Base-by-base conservation (phyloP, 2,888 invertebrate genomes). In the Creontiades dilutus region DNA sequence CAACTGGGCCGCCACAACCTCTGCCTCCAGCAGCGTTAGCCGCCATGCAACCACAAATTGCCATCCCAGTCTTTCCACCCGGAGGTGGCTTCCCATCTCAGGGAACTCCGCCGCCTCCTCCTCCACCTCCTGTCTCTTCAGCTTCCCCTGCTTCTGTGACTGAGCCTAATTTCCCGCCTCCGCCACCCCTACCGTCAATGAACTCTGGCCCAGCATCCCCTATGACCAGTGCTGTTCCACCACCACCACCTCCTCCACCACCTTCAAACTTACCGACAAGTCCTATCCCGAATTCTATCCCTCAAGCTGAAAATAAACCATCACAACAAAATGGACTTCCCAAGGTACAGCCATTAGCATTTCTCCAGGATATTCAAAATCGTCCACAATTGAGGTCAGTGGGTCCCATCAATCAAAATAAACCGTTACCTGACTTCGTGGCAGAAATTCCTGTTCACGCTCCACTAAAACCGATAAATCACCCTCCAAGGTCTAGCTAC, bases 21-120 rank as follows among this genome's bases (percentile, higher is more conserved):
- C 94, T 94, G 12, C 94, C 94, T 14, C 94, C 94, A 13, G 93
- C 93, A 0, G 95, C 96, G 2, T 93, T 96, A 91, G 95, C 95
- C 11, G 94, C 95, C 7, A 94, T 95, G 93, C 95, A 95, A 92
- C 95, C 95, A 37, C 95, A 95, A 92, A 94, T 96, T 92, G 95
- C 95, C 3, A 95, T 95, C 23, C 95, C 95, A 92, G 96, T 96
- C 37, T 95, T 95, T 91, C 95, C 95, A 57, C 92, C 93, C 5
- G 94, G 94, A 9, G 90, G 90, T 19, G 86, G 88, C 28, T 89
- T 91, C 13, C 91, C 91, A 16, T 91, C 91, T 5, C 90, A 90
- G n/a, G 91, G 90, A 4, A 86, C 92, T 48, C 92, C 93, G 3
- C 92, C 88, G 28, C 90, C 91, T 16, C 89, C 86, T 7, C 90